Evolutionary conservation across 2,888 invertebrate species (phyloP).

Genomic region (Yponomeuta malinellus): DNA sequence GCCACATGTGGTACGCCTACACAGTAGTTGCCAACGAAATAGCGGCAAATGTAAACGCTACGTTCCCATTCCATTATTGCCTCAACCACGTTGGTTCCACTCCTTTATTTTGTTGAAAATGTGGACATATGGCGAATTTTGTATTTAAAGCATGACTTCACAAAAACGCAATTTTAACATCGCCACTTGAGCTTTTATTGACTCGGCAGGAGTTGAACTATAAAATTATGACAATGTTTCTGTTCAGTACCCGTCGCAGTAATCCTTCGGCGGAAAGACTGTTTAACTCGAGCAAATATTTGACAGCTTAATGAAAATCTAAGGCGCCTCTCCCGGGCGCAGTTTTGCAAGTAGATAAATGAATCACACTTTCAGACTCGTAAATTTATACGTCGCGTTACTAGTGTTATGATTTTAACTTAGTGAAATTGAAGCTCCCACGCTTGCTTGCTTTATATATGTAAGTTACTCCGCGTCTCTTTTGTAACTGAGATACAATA

Average conservation of each 20-base stretch:
- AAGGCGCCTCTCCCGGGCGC: conserved; percentile 43
- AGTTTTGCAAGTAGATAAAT: conserved; percentile 54
- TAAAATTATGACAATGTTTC: conserved; percentile 19
- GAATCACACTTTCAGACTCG: conserved; percentile 55
- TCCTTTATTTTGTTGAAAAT: conserved; percentile 15
- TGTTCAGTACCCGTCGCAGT: conserved; percentile 37
- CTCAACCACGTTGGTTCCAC: conserved; percentile 21
- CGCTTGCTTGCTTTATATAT: conserved; percentile 33
- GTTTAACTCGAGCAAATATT: conserved; percentile 60
- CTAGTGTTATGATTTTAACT: conserved; percentile 66
- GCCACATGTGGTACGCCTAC: conserved; percentile 23
- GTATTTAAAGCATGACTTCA: not conserved
- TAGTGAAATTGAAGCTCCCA: conserved; percentile 50
- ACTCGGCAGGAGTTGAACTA: not conserved
- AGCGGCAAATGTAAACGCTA: conserved; percentile 36
- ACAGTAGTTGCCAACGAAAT: conserved; percentile 26
- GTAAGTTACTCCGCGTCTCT: conserved; percentile 50
- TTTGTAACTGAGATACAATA: conserved; percentile 30
- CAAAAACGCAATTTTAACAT: not conserved
- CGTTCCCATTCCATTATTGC: conserved; percentile 22
- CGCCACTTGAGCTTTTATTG: not conserved
- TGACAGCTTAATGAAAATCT: conserved; percentile 67
- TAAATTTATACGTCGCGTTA: conserved; percentile 64
- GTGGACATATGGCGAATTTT: not conserved
- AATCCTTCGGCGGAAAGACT: conserved; percentile 45